phyloP scores from a whole-genome alignment of 2,888 invertebrate species.

The Ferdinandea cuprea region DNA sequence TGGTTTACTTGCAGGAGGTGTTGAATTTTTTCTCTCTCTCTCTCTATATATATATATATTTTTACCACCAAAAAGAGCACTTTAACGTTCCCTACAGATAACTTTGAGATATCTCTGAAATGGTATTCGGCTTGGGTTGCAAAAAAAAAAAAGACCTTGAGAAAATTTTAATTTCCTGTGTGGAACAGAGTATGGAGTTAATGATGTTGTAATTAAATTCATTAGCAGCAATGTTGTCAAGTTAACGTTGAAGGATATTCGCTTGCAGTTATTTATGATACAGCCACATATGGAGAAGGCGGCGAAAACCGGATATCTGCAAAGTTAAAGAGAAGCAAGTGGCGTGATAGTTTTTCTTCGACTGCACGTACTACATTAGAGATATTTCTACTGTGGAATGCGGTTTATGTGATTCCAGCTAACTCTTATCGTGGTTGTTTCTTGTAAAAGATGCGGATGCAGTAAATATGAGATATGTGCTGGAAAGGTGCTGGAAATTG shows the following conservation, averaged over 20 bases:
- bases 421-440: constrained; percentile 5
- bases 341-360: constrained; percentile 14
- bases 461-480: constrained; percentile 19
- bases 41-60: constrained; percentile 12
- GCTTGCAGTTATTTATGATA: constrained; percentile 65
- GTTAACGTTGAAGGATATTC: constrained; percentile 68
- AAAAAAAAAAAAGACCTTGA: constrained; percentile 26
- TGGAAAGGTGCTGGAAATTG: constrained; percentile 51
- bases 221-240: constrained; percentile 71
- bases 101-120: background rate
- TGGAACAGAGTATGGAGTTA: constrained; percentile 63
- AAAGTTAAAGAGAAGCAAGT: background rate
- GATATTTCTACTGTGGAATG: constrained; percentile 8
- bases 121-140: constrained; percentile 24
- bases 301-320: background rate
- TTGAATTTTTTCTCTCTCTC: too few species aligned
- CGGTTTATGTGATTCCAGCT: background rate
- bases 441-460: constrained; percentile 8
- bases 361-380: background rate
- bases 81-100: background rate
- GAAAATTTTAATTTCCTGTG: constrained; percentile 70
- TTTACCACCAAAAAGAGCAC: constrained; percentile 10
- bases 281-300: background rate
- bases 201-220: constrained; percentile 74
- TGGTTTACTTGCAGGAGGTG: constrained; percentile 51